Evolutionary conservation across 1,140 invertebrate genomes (phyloP), one percentile per base, ranked within the genome.

Genomic region (Chironomus striatipennis): DNA sequence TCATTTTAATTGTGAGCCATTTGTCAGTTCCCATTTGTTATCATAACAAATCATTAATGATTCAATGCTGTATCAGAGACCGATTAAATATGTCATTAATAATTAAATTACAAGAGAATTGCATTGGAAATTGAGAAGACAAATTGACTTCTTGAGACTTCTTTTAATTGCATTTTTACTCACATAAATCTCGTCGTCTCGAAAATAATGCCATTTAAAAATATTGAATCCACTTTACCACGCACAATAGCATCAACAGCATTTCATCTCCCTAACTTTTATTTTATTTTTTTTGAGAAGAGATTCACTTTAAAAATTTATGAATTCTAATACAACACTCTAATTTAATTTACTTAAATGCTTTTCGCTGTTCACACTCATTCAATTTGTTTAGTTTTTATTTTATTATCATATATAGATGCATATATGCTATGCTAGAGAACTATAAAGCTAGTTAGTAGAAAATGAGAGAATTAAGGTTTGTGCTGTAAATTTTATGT

Each of bases 311-410:
- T 57, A n/a, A 15, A 57, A 57, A 57, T 57, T 57, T 57, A 57
- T 57, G 47, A 57, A 57, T 57, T 57, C n/a, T 12, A 57, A 57
- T 57, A 57, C 47, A 57, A 57, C 47, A 57, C 47, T 57, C 47
- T 57, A 57, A 57, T 57, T 57, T 57, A 57, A 57, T 57, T 57
- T 57, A 57, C 47, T 57, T 57, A 57, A 57, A 57, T 57, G 47
- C 47, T 57, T 57, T 57, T 57, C 47, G n/a, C 47, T 57, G 47
- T 57, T 57, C 12, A n/a, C 43, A 12, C 12, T 57, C 47, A 57
- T 57, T 57, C 12, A 57, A 57, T 57, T 57, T 57, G 47, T 57
- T 57, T 57, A 34, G 47, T 57, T 57, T 57, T 57, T 57, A 57
- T 57, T 57, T 57, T 57, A 57, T 57, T 57, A 57, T 57, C 47